Evolutionary conservation across 2,113 vertebrate genomes (phyloP), one percentile per base, ranked within the genome.

Genomic region (Cavia aperea): DNA sequence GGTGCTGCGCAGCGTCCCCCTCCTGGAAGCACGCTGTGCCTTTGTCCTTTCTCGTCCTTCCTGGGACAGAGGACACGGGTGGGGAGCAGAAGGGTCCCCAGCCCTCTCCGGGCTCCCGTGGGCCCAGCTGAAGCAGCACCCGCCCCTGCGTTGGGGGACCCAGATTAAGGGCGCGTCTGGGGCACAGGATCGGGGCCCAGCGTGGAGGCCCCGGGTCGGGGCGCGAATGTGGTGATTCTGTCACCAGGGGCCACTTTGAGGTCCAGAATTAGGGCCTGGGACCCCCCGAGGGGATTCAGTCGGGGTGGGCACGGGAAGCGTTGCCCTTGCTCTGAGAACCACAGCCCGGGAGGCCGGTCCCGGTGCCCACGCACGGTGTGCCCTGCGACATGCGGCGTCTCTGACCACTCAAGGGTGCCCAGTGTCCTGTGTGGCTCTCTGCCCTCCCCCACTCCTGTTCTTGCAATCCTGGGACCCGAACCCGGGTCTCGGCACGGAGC

Each of bases 141-240:
- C 16, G 3, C 56, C 16, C 56, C 56, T 16, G 2, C 62, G 7
- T 2, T 3, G 33, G 73, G 49, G 33, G 10, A 54, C 29, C 7
- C 0, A 11, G 15, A 77, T 73, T 49, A 24, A 12, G 56, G 70
- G 70, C 39, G 15, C 0, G 2, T 18, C 7, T 2, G 54, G 78
- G 49, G 16, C n/a, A 21, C 68, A 29, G 68, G 9, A 10, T 72
- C 33, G 36, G 36, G 66, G 16, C 33, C 33, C 11, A 0, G 1
- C 36, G 39, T 7, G 1, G 15, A 39, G 36, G n/a, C 36, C 7
- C 10, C n/a, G 83, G 24, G 49, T 1, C 5, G 19, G 33, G n/a
- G 60, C 36, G 62, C 23, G 3, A 5, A 21, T 56, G 21, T 3
- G 0, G 16, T 46, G 4, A 2, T 21, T 14, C 56, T 13, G 6